Evolutionary conservation across 2,888 invertebrate species (phyloP).

Genomic region (Polietes domitor): DNA sequence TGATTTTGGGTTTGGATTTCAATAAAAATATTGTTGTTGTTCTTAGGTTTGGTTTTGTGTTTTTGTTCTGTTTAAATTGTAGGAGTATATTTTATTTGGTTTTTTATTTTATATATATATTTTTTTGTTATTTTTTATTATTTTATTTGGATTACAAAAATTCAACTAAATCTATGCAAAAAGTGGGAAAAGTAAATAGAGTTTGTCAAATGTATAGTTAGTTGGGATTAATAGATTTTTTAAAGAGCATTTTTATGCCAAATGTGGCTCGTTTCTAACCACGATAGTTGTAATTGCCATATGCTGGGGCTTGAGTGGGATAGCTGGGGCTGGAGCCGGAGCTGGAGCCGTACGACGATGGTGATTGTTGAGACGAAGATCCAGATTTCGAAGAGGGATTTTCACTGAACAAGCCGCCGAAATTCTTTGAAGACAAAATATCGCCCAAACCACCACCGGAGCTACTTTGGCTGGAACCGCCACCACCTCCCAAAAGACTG

Average conservation of each 20-base stretch:
- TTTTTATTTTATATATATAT: constrained; percentile 29
- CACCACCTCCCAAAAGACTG: constrained; percentile 70
- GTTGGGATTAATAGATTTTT: not conserved
- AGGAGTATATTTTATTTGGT: constrained; percentile 29
- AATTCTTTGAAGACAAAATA: constrained; percentile 77
- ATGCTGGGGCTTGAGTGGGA: constrained; percentile 78
- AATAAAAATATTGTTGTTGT: constrained; percentile 45
- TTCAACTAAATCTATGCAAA: constrained; percentile 49
- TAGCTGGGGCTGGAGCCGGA: constrained; percentile 75
- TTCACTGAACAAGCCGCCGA: constrained; percentile 80
- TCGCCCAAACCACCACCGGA: constrained; percentile 74
- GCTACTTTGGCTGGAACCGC: constrained; percentile 55
- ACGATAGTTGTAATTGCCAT: constrained; percentile 70
- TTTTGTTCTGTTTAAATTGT: constrained; percentile 16
- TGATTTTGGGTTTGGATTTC: constrained; percentile 11
- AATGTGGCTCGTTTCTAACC: constrained; percentile 24
- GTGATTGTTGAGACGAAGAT: constrained; percentile 62
- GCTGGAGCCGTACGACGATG: constrained; percentile 61
- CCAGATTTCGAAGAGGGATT: constrained; percentile 74
- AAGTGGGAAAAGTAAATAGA: not conserved
- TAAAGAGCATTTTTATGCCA: not conserved
- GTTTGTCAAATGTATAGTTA: not conserved
- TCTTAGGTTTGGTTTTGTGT: not conserved
- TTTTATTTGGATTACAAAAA: constrained; percentile 31
- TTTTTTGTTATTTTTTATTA: constrained; percentile 22